Evolutionary conservation across 1,140 invertebrate species (phyloP).

Genomic region (Polyergus mexicanus): DNA sequence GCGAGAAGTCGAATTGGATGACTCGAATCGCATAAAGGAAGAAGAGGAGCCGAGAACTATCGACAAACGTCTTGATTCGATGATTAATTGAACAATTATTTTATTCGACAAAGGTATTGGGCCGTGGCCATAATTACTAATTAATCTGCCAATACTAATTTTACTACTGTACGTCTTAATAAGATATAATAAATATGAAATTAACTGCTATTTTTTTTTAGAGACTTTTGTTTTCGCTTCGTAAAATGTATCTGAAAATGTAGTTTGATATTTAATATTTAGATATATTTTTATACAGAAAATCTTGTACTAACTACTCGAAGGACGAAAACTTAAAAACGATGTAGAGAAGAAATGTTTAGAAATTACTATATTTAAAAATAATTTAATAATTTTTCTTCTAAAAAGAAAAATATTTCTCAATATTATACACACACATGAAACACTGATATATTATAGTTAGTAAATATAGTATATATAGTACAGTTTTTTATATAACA

Average conservation of each 20-base stretch:
- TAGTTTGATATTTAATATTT: background rate
- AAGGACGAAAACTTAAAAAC: background rate
- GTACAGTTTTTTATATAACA: background rate
- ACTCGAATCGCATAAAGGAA: conserved; percentile 9
- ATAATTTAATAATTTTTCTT: background rate
- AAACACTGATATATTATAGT: background rate
- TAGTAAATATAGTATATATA: background rate
- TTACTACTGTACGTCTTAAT: background rate
- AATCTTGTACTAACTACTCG: background rate
- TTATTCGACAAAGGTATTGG: background rate
- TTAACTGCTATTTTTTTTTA: background rate
- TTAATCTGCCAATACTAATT: background rate
- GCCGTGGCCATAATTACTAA: background rate
- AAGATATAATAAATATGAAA: background rate
- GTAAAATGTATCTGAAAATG: conserved; percentile 1
- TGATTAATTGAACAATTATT: background rate
- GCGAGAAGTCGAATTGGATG: conserved; percentile 15
- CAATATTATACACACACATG: background rate
- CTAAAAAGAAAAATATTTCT: background rate
- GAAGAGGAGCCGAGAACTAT: background rate
- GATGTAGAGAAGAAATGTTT: background rate
- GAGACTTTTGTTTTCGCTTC: background rate
- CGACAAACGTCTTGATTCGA: background rate
- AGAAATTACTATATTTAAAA: too few relatives aligned
- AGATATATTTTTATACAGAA: background rate